Evolutionary conservation across 2,113 vertebrate genomes (phyloP).

Genomic region (Mus pahari): DNA sequence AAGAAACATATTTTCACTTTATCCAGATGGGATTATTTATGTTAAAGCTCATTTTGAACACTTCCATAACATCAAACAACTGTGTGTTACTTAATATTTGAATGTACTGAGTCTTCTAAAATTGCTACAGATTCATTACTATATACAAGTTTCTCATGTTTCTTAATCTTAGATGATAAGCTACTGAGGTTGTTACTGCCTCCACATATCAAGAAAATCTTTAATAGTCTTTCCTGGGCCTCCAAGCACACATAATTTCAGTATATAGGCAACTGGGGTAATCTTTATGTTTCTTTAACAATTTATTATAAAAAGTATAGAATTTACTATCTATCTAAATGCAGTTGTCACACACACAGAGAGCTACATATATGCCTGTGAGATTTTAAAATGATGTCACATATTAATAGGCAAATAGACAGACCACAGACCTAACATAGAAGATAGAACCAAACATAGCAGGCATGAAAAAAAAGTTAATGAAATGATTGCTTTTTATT

Average conservation of each 20-base stretch:
- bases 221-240: accelerated
- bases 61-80: background rate
- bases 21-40: background rate
- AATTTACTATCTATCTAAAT: background rate
- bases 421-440: background rate
- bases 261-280: background rate
- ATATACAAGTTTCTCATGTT: background rate
- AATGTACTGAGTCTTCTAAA: background rate
- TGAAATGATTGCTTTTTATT: background rate
- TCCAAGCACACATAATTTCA: background rate
- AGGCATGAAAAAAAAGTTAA: background rate
- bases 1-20: conserved; percentile 11
- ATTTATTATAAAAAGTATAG: conserved; percentile 14
- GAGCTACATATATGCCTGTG: background rate
- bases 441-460: background rate
- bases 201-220: background rate
- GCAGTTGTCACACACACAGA: background rate
- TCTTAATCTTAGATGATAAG: background rate
- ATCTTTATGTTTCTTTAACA: background rate
- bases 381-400: background rate
- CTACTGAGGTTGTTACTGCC: background rate
- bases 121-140: background rate
- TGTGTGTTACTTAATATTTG: background rate
- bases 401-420: background rate
- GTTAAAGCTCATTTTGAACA: background rate